Conservation (phyloP, 2,113 vertebrate species). For the Alligator sinensis region DNA sequence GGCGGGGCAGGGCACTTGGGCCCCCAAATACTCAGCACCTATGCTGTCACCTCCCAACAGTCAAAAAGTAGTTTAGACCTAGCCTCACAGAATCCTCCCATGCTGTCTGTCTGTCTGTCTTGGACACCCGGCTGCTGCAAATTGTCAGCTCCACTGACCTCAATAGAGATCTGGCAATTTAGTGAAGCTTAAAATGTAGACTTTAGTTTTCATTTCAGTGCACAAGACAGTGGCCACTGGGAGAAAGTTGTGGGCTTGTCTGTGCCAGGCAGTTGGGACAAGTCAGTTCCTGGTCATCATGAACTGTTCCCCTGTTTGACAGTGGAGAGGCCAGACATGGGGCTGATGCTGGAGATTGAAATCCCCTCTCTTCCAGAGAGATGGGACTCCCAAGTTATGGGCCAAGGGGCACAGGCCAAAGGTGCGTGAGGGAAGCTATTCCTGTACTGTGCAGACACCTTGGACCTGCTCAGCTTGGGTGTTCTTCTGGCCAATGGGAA, state of each 20-base stretch:
- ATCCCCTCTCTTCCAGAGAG: background rate
- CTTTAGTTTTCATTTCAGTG: background rate
- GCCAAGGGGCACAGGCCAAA: background rate
- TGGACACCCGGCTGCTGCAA: background rate
- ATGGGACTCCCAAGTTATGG: background rate
- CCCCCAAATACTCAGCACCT: too few relatives aligned
- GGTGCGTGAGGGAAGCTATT: accelerated
- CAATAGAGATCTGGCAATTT: background rate
- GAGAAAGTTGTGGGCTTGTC: background rate
- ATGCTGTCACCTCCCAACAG: background rate
- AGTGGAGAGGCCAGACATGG: background rate
- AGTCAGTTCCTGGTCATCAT: background rate
- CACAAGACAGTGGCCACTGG: accelerated
- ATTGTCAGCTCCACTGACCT: background rate
- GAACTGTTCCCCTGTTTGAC: accelerated
- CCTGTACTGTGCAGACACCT: accelerated
- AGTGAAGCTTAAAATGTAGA: background rate
- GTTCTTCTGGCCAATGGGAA: background rate
- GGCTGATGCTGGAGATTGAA: background rate
- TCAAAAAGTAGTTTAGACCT: background rate
- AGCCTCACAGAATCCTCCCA: background rate
- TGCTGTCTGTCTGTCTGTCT: background rate
- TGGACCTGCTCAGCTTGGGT: background rate
- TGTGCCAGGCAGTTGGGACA: background rate
- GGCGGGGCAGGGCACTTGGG: too few relatives aligned